These are phyloP conservation scores for Phorcus lineatus DNA, from an alignment of 2,888 invertebrate species.

Conservation along the genomic window DNA sequence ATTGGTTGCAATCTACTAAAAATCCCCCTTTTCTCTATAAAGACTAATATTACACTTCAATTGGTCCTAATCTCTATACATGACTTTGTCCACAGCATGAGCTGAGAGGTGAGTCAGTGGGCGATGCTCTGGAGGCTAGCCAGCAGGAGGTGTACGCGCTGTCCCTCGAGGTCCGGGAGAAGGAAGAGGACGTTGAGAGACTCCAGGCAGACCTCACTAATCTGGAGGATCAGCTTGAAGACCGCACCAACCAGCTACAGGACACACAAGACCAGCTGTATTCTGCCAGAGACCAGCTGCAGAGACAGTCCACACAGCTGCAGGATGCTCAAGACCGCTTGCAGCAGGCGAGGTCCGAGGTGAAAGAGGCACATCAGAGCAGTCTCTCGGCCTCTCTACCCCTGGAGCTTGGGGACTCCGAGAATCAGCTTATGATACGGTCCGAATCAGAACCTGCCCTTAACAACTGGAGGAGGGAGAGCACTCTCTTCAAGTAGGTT, in stretches of 20 bases:
- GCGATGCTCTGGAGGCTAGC: not conserved
- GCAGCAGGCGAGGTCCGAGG: constrained; percentile 38
- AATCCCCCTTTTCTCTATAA: too few species aligned
- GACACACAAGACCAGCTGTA: not conserved
- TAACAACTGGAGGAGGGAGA: constrained; percentile 13
- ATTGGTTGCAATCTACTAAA: too few species aligned
- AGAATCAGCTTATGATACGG: constrained; percentile 22
- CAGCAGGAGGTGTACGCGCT: constrained; percentile 5
- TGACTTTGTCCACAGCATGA: too few species aligned
- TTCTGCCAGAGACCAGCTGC: not conserved
- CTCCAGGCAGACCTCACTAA: constrained; percentile 42
- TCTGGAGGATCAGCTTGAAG: constrained; percentile 39
- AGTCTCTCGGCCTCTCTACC: constrained; percentile 36
- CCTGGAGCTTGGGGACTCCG: constrained; percentile 31
- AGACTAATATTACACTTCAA: too few species aligned
- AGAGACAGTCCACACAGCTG: constrained; percentile 30
- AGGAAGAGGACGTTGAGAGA: constrained; percentile 51
- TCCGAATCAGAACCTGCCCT: constrained; percentile 43
- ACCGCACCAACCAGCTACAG: constrained; percentile 32
- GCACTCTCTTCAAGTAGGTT: not conserved
- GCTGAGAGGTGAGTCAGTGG: not conserved
- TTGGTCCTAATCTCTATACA: too few species aligned
- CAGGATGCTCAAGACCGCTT: constrained; percentile 41
- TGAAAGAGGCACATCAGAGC: constrained; percentile 6
- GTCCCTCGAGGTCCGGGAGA: constrained; percentile 29